Evolutionary conservation across 2,888 invertebrate species (phyloP), one percentile per base, ranked within the genome.

Genomic region (Ophonus ardosiacus): DNA sequence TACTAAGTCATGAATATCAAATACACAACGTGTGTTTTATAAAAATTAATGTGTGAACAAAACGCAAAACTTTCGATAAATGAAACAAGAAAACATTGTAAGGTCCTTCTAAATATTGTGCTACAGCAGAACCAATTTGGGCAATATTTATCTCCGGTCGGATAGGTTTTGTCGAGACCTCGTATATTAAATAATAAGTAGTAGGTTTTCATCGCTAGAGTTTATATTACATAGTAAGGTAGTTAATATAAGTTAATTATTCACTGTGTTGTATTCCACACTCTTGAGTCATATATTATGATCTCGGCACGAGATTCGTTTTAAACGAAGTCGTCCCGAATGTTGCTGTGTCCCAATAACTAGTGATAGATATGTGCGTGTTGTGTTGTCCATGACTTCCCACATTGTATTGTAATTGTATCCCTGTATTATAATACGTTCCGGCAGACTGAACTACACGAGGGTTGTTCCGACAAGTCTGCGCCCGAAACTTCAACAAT

Each of bases 311-410:
- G 18, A 17, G 40, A 15, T 21, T 78, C 56, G 43, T 51, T 51
- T 1, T 51, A 51, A 51, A 51, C 43, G 43, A 51, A 51, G 83
- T 74, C 76, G 10, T 87, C 87, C 87, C 86, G 86, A 88, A 84
- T 87, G 89, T 90, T 91, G 91, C 91, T 91, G 91, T 91, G 91
- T 90, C 91, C 91, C 91, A 91, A 91, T 90, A 90, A 90, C 89
- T 90, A 90, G 90, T 90, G 89, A 90, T 90, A 83, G 83, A 61
- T 83, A 83, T 83, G 83, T 83, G 83, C 74, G 74, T 83, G 83
- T 83, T 78, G 78, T 78, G 59, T 78, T 78, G 78, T 78, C 78
- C 59, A 17, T 51, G 43, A 51, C 43, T 51, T 51, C 43, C 43
- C 43, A 51, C 43, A 51, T 13, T 51, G 43, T 51, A 51, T 51